Base-by-base conservation (phyloP, 1,140 invertebrate species). In the Heliconius congener region DNA sequence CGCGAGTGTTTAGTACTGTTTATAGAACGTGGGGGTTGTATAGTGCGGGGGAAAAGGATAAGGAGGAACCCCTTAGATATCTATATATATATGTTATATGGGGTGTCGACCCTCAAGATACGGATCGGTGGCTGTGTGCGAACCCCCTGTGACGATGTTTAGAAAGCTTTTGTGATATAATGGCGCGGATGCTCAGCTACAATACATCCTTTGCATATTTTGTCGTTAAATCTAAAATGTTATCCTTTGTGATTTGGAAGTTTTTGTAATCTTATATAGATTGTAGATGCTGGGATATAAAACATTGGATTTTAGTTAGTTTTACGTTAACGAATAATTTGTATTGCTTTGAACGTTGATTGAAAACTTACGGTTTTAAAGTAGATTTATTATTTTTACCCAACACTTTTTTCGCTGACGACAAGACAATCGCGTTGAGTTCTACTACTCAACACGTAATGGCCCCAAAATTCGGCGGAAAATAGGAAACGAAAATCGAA, bases 21-120 rank as follows among this genome's bases (percentile, higher is more conserved):
- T 93, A 93, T 88, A 86, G 60, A 66, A 87, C 84, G 85, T 82
- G 85, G 77, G 77, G 85, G 82, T 71, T 37, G 82, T 85, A 90
- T 88, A 90, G 88, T 90, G 89, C 88, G 82, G 76, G 72, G 87
- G 85, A 87, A 57, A 66, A 88, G 88, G 90, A 93, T 90, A 92
- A 93, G 90, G 91, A 88, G 89, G 85, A 83, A 88, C 88, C 87
- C 87, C 86, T 93, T 93, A 87, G 89, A 92, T 93, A 90, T 90
- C 90, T 91, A 85, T 84, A 19, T 19, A 85, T 19, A 92, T 93
- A 90, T 90, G 89, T 91, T 19, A 19, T 52, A 52, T 19, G 42
- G 42, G 86, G 87, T 87, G 87, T 81, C 82, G 84, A 85, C 85
- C 88, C 88, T 88, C 81, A 91, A 93, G 90, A 90, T 91, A 91